These are phyloP conservation scores for Trichopria drosophilae DNA, from an alignment of 2,888 invertebrate genomes.

Conservation along the genomic window DNA sequence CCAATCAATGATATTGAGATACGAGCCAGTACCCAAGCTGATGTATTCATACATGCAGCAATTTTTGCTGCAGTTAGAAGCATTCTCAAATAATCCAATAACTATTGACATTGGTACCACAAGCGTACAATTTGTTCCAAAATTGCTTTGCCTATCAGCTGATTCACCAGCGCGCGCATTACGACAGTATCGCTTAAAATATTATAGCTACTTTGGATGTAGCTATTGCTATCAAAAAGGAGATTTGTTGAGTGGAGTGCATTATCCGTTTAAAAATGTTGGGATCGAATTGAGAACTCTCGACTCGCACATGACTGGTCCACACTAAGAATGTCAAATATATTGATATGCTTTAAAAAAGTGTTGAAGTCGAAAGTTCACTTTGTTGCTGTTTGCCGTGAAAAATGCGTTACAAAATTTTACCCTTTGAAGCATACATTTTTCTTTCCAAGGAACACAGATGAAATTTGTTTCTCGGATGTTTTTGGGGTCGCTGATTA, in stretches of 20 bases:
- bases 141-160: constrained; percentile 12
- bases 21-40: constrained; percentile 6
- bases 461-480: too few relatives aligned
- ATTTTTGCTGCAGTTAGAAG: constrained; percentile 2
- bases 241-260: constrained; percentile 9
- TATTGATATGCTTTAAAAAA: too few relatives aligned
- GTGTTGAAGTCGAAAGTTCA: too few relatives aligned
- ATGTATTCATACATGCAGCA: constrained; percentile 6
- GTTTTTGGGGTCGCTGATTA: too few relatives aligned
- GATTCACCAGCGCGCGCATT: constrained; percentile 21
- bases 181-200: constrained; percentile 9
- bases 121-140: constrained; percentile 1
- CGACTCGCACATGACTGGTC: constrained; percentile 6
- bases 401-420: too few relatives aligned
- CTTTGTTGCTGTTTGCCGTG: too few relatives aligned
- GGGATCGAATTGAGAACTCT: too few relatives aligned
- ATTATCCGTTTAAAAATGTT: constrained; percentile 18
- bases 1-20: constrained; percentile 9
- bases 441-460: too few relatives aligned
- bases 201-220: constrained; percentile 23
- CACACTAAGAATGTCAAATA: too few relatives aligned
- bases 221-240: constrained; percentile 20
- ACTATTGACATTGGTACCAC: not conserved
- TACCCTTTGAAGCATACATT: too few relatives aligned
- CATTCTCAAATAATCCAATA: too few relatives aligned